A percentile compares a stretch with the other conserved stretches of the same genome.
Conservation (phyloP, 2,888 invertebrate species). For the Griposia aprilina region DNA sequence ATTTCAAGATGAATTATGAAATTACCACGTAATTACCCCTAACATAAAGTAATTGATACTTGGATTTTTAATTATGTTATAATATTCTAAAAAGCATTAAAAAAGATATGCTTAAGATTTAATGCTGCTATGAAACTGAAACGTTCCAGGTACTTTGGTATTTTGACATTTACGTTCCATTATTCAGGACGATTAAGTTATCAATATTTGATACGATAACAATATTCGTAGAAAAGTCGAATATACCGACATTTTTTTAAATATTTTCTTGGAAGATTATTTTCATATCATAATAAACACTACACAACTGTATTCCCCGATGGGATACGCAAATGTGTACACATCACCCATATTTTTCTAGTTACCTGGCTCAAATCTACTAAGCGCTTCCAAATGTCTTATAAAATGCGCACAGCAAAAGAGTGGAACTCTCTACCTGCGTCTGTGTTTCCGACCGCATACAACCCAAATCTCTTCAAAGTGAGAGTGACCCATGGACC, state of each 20-base stretch:
- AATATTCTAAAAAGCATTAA: not conserved
- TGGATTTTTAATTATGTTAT: not conserved
- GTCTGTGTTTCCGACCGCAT: no score
- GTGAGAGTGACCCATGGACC: no score
- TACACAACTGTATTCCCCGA: not conserved
- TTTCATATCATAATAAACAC: not conserved
- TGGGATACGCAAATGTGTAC: no score
- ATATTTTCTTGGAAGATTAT: not conserved
- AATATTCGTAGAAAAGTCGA: no score
- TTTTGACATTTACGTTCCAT: slow-evolving; percentile 43
- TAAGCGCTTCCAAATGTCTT: no score
- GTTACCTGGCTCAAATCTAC: not conserved
- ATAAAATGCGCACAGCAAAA: no score
- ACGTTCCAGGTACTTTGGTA: not conserved
- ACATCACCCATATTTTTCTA: not conserved
- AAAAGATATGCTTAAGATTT: not conserved
- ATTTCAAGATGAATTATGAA: not conserved
- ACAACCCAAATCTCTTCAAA: no score
- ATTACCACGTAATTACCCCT: not conserved
- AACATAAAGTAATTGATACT: not conserved
- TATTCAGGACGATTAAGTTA: not conserved
- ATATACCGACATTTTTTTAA: no score
- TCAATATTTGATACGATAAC: no score
- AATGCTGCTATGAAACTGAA: not conserved
- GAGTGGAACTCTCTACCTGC: no score